Evolutionary conservation across 1,140 invertebrate genomes (phyloP).

Genomic region (Patella vulgata): DNA sequence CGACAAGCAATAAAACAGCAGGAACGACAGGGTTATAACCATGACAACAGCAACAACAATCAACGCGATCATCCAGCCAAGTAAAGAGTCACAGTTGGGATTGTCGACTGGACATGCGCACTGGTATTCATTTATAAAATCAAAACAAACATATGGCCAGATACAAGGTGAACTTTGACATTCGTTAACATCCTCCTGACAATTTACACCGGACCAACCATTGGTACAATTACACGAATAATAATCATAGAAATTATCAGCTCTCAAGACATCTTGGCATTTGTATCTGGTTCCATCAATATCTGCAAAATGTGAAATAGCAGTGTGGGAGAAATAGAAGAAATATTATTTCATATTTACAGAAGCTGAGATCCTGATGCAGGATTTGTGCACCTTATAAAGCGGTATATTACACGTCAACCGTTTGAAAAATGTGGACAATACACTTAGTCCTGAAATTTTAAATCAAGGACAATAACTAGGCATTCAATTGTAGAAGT

Average conservation of each 20-base stretch:
- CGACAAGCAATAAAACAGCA: constrained; percentile 1
- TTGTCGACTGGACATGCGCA: constrained; percentile 9
- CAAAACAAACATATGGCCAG: constrained; percentile 10
- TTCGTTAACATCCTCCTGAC: constrained; percentile 1
- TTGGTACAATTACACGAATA: not conserved
- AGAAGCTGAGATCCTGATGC: not conserved
- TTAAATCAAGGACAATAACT: no score
- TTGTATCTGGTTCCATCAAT: constrained; percentile 4
- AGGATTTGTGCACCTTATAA: not conserved
- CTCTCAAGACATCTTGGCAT: not conserved
- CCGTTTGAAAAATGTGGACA: no score
- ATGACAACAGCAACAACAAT: not conserved
- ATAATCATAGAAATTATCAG: not conserved
- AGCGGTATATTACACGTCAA: no score
- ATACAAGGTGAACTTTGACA: not conserved
- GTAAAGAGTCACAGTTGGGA: not conserved
- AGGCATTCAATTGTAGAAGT: no score
- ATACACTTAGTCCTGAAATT: no score
- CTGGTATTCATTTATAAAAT: constrained; percentile 2
- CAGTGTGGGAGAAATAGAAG: not conserved
- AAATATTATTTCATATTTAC: not conserved
- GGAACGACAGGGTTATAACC: not conserved
- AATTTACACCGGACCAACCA: constrained; percentile 2
- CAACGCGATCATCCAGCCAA: not conserved
- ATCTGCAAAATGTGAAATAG: no score